A percentile compares a stretch with the other conserved stretches of the same genome.
phyloP scores from a whole-genome alignment of 2,797 vertebrate species.

The Sebastolobus altivelis region DNA sequence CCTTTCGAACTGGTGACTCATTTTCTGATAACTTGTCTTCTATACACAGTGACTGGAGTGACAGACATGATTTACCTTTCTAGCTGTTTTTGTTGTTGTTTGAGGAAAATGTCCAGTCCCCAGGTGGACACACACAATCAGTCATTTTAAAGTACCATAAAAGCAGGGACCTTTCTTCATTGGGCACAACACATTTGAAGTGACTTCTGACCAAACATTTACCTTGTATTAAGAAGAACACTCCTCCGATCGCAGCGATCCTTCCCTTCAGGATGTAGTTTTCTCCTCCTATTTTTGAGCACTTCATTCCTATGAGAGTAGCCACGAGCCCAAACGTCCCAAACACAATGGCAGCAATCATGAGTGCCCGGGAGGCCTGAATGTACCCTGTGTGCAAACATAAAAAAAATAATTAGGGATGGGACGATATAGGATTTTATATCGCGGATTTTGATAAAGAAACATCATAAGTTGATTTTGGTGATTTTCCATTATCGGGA shows the following conservation, averaged over 20 bases:
- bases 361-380: conserved; percentile 91
- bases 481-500: background rate
- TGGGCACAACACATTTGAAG: background rate
- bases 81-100: background rate
- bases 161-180: background rate
- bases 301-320: conserved; percentile 88
- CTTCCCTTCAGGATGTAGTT: conserved; percentile 86
- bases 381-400: conserved; percentile 85
- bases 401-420: background rate
- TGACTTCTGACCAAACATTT: conserved; percentile 41
- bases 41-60: conserved; percentile 44
- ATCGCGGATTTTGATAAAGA: background rate
- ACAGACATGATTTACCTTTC: conserved; percentile 17
- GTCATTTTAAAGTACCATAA: background rate
- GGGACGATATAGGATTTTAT: background rate
- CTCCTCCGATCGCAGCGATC: conserved; percentile 85
- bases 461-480: background rate
- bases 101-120: background rate
- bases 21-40: conserved; percentile 58
- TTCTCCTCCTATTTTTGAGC: conserved; percentile 86
- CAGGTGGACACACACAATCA: background rate
- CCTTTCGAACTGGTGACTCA: conserved; percentile 41
- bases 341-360: conserved; percentile 89
- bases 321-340: conserved; percentile 85
- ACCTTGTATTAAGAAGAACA: conserved; percentile 89